A percentile compares a stretch with the other conserved stretches of the same genome.
phyloP scores from a whole-genome alignment of 92 coral and sea anemone species.

The Plumapathes pennacea region DNA sequence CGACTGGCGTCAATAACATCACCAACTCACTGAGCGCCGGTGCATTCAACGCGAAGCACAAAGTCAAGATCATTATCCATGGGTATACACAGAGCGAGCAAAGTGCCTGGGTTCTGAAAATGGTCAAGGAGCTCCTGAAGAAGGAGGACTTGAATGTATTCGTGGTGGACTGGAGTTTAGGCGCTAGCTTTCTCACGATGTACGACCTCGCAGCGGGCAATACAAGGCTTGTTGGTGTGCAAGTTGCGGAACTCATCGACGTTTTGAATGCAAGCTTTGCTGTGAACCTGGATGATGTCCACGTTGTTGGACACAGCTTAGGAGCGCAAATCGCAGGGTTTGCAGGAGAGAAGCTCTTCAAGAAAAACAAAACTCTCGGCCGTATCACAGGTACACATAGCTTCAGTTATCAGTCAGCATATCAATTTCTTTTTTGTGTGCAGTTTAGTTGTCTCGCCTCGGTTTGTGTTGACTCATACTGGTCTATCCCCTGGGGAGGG shows the following conservation, averaged over 20 bases:
- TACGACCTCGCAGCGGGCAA: conserved; percentile 75
- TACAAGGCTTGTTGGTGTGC: conserved; percentile 75
- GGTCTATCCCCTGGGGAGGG: too few species aligned
- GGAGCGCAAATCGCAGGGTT: conserved; percentile 86
- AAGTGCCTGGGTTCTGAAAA: conserved; percentile 60
- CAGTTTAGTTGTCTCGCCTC: too few species aligned
- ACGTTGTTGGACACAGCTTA: conserved; percentile 82
- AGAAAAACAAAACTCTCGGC: conserved; percentile 30
- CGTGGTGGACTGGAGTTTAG: conserved; percentile 82
- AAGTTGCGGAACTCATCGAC: conserved; percentile 51
- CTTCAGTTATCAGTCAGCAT: neutral
- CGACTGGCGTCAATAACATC: conserved; percentile 40
- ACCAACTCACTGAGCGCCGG: conserved; percentile 32
- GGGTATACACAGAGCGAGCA: conserved; percentile 72
- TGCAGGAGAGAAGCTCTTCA: conserved; percentile 52
- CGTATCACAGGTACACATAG: conserved; percentile 66
- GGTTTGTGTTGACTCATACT: too few species aligned
- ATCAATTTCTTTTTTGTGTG: too few species aligned
- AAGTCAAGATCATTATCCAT: conserved; percentile 66
- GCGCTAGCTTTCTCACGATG: conserved; percentile 29
- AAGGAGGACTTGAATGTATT: conserved; percentile 65
- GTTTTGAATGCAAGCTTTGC: conserved; percentile 33
- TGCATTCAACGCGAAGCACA: conserved; percentile 44
- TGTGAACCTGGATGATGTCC: conserved; percentile 38
- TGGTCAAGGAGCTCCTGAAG: conserved; percentile 62